These are phyloP conservation scores for Zoroaster sp. DNA, from an alignment of 53 echinoderm and acorn worm genomes.

Conservation along the genomic window DNA sequence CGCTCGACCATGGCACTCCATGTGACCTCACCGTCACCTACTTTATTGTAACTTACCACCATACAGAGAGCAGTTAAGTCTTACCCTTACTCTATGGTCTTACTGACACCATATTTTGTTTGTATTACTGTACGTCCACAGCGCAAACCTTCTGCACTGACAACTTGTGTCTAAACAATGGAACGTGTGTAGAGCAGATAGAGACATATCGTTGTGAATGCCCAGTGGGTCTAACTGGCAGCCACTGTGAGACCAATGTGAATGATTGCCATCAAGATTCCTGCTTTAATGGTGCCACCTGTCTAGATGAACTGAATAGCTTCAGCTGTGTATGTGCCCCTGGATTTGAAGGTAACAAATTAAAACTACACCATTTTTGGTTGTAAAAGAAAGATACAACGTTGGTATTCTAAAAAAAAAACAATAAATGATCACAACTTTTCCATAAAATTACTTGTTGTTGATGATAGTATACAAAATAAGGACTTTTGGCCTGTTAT, in stretches of 20 bases:
- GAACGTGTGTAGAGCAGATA: conserved; percentile 46
- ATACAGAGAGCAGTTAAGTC: not conserved
- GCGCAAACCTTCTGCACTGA: conserved; percentile 50
- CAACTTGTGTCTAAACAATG: conserved; percentile 71
- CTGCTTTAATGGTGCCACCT: conserved; percentile 70
- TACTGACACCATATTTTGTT: not conserved
- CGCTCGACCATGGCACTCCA: too few species aligned
- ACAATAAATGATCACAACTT: too few species aligned
- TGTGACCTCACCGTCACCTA: not conserved
- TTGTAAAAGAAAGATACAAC: not conserved
- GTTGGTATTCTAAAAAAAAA: too few species aligned
- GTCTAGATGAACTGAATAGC: conserved; percentile 53
- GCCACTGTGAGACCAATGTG: conserved; percentile 52
- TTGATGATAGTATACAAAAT: too few species aligned
- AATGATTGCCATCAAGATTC: conserved; percentile 60
- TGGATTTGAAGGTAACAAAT: conserved; percentile 66
- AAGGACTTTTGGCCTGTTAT: too few species aligned
- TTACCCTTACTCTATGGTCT: not conserved
- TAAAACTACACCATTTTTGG: not conserved
- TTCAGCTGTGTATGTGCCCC: conserved; percentile 59
- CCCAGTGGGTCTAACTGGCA: conserved; percentile 47
- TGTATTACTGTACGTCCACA: not conserved
- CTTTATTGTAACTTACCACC: not conserved
- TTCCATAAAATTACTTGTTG: too few species aligned
- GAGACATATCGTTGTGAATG: conserved; percentile 63